Evolutionary conservation across 2,113 vertebrate species (phyloP), one percentile per base, ranked within the genome.

Genomic region (Cromileptes altivelis): DNA sequence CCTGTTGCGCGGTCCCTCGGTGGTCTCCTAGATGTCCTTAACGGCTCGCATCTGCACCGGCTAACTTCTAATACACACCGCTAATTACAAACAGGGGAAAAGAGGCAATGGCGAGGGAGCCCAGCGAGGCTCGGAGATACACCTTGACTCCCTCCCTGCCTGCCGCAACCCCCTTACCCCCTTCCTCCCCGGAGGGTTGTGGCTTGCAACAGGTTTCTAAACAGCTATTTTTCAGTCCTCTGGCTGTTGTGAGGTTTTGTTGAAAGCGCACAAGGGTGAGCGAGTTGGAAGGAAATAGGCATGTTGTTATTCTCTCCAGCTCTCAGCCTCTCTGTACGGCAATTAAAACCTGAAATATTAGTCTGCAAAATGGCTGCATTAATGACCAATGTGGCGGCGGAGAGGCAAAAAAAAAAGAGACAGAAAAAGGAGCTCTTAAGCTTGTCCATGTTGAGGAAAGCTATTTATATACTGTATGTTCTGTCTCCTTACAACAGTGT

Each of bases 11-110:
- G 65, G 80, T 47, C 50, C 81, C 91, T 75, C 57, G 45, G 74
- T 79, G 94, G 88, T 80, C 78, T 68, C 77, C 77, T 75, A 37
- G 27, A 75, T 70, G 86, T 92, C 91, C 60, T 78, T 57, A 89
- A 61, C 86, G 88, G 71, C 90, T 88, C 72, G 87, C 83, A 56
- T 73, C 77, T 86, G 55, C 84, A 87, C 92, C 7, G 58, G 91
- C 94, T 91, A 89, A 49, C 63, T 19, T 79, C 88, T 91, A 91
- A 94, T 88, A 85, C 50, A 86, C 85, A 27, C 79, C 37, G 23
- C 89, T 96, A 96, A 95, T 96, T 93, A 96, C 90, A 92, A 88
- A 81, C 89, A 84, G 42, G 93, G 94, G 94, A 89, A 87, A 85
- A 88, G 89, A 91, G 88, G 82, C 80, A 91, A 92, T 67, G 18